Evolutionary conservation across 2,888 invertebrate species (phyloP), one percentile per base, ranked within the genome.

Genomic region (Arenicola marina): DNA sequence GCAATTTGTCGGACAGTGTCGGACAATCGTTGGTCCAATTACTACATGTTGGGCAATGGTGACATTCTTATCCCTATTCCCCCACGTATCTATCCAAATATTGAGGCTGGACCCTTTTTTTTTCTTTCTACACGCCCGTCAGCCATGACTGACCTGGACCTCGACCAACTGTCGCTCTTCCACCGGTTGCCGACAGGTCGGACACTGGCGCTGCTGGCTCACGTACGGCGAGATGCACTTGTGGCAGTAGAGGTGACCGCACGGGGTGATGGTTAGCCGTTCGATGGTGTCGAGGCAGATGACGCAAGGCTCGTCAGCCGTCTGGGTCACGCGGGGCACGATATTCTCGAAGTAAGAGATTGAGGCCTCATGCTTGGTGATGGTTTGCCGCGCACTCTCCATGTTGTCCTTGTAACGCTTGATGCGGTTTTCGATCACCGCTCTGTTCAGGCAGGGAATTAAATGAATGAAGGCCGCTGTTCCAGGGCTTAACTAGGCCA

Each of bases 171-270:
- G 31, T 18, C n/a, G n/a, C 26, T 58, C 58, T 4, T 44, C 21
- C 15, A 56, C 21, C n/a, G 43, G 43, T 4, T 51, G 29, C 4
- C 62, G 28, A 34, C 62, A 62, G 7, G 62, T 62, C 18, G 62
- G 62, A 29, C 62, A 62, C 43, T 24, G 28, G 3, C 32, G 15
- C 18, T 62, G 38, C 33, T 51, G 45, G 7, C n/a, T 11, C 15
- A 59, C 31, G 31, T 54, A 62, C 26, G 51, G 51, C 24, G 34
- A 2, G 54, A 62, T 62, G 59, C 62, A 62, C 43, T 53, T 54
- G 48, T 33, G 26, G 54, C 62, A 62, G 54, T 44, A 62, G 38
- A 62, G n/a, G 33, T 62, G 62, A 24, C 62, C 62, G 29, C 62
- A 62, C 7, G 62, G 62, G 7, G 62, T 62, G 28, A 62, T 45